Percentiles rank a stretch among this genome's conserved stretches.
Conservation (phyloP, 37 sponge, comb jelly and placozoan species). For the Lycopodina hypogea region DNA sequence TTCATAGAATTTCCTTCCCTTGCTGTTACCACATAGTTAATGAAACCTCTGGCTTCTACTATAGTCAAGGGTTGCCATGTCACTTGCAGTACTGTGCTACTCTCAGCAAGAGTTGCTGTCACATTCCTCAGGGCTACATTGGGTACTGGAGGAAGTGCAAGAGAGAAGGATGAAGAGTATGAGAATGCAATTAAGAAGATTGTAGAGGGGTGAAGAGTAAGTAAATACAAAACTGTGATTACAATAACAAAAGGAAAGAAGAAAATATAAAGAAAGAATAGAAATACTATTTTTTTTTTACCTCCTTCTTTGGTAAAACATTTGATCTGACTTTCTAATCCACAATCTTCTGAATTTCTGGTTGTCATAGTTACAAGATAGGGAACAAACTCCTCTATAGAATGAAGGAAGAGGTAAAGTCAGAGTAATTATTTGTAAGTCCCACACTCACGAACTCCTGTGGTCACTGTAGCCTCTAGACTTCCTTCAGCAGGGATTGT, state of each 20-base stretch:
- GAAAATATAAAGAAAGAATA: too few species aligned
- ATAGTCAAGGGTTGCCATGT: constrained; percentile 24
- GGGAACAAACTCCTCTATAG: not conserved
- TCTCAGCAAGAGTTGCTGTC: not conserved
- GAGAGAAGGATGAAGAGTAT: not conserved
- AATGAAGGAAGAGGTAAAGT: not conserved
- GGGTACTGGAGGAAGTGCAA: not conserved
- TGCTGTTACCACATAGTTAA: constrained; percentile 13
- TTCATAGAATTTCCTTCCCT: constrained; percentile 11
- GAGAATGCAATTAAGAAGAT: not conserved
- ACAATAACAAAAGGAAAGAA: too few species aligned
- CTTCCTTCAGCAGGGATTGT: too few species aligned
- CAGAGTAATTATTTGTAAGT: too few species aligned
- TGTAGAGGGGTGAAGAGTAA: too few species aligned
- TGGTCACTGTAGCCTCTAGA: too few species aligned
- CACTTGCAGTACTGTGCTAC: constrained; percentile 14
- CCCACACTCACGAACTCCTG: too few species aligned
- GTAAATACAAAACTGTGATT: too few species aligned
- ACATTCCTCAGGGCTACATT: constrained; percentile 18
- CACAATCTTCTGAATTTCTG: constrained; percentile 14
- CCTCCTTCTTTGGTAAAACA: constrained; percentile 37
- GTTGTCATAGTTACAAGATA: constrained; percentile 1
- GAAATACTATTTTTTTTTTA: not conserved
- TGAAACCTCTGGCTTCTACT: constrained; percentile 30
- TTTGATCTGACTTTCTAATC: not conserved